Conservation (phyloP, 2,113 vertebrate species). For the Bambusicola thoracicus region DNA sequence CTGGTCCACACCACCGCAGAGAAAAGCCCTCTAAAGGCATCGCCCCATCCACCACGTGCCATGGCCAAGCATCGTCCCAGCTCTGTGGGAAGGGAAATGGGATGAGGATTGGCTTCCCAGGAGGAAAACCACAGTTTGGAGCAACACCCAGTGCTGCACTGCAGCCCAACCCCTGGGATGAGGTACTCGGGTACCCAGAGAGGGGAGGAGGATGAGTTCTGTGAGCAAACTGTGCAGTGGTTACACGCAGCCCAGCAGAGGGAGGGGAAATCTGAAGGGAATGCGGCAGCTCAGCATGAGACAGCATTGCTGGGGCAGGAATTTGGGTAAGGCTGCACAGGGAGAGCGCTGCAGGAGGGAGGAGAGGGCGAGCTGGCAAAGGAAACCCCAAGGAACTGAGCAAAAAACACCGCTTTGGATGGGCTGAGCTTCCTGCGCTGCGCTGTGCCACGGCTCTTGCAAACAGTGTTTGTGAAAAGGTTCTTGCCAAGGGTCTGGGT, state of each 20-base stretch:
- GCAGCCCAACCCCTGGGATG: not conserved
- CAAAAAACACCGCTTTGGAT: not conserved
- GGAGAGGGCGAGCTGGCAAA: not conserved
- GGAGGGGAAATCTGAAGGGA: not conserved
- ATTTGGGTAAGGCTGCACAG: not conserved
- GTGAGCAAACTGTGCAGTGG: not conserved
- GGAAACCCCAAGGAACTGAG: not conserved
- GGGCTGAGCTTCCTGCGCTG: not conserved
- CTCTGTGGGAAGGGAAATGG: not conserved
- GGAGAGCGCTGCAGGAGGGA: not conserved
- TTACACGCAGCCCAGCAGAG: not conserved
- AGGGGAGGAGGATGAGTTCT: not conserved
- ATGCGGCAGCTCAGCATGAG: not conserved
- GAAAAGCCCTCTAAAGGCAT: not conserved
- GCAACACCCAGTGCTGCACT: not conserved
- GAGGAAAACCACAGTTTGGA: not conserved
- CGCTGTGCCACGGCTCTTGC: rapidly evolving
- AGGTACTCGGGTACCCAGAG: not conserved
- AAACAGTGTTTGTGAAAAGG: not conserved
- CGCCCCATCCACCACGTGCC: not conserved
- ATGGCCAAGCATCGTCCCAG: rapidly evolving
- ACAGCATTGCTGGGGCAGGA: not conserved
- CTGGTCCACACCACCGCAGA: not conserved
- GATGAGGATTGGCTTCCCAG: not conserved
- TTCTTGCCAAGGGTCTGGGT: not conserved